phyloP scores from a whole-genome alignment of 30 jellyfish, hydroid and myxozoan genomes.

The Hydractinia echinata region DNA sequence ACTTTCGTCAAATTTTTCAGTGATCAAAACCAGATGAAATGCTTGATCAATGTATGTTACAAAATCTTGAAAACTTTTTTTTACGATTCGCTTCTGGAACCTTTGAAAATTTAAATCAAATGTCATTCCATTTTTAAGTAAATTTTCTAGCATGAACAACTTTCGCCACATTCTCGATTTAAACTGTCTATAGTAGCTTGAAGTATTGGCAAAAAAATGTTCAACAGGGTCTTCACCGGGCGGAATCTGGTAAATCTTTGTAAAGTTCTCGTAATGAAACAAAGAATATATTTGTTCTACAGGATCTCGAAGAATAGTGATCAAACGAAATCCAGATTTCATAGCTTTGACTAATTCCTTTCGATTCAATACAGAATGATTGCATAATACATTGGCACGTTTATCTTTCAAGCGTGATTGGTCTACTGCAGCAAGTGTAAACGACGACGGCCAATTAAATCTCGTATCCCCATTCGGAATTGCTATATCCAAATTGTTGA shows the following conservation, averaged over 20 bases:
- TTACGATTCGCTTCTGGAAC: conserved; percentile 4
- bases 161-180: background rate
- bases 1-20: conserved; percentile 72
- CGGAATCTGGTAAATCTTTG: conserved; percentile 23
- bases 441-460: conserved; percentile 69
- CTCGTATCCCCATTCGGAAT: conserved; percentile 43
- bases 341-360: conserved; percentile 47
- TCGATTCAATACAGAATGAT: conserved; percentile 56
- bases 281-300: conserved; percentile 54
- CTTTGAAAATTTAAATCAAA: conserved; percentile 46
- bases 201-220: conserved; percentile 22
- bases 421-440: conserved; percentile 46
- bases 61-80: conserved; percentile 21
- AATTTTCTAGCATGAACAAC: background rate
- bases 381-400: conserved; percentile 50
- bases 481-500: conserved; percentile 46
- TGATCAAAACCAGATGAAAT: conserved; percentile 58
- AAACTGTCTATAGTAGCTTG: conserved; percentile 1
- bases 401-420: conserved; percentile 43
- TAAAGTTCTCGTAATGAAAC: conserved; percentile 51
- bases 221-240: conserved; percentile 25
- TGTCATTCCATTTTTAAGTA: conserved; percentile 50
- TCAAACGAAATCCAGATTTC: conserved; percentile 37
- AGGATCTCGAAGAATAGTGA: conserved; percentile 69
- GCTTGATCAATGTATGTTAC: conserved; percentile 43